phyloP scores from a whole-genome alignment of 2,113 vertebrate genomes.

The Caranx melampygus region DNA sequence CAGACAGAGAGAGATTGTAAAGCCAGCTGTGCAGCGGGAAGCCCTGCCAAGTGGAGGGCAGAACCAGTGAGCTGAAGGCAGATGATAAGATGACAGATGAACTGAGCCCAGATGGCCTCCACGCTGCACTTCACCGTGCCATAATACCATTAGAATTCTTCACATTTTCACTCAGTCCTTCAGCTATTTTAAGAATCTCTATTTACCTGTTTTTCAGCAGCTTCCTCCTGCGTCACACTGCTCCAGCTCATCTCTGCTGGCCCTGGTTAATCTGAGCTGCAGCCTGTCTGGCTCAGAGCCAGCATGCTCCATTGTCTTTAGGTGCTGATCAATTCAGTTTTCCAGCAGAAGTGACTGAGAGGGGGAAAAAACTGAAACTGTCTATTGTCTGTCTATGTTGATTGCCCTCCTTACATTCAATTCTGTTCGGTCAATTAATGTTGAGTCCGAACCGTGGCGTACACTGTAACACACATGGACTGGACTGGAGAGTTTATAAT shows the following conservation, averaged over 20 bases:
- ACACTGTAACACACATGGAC: constrained; percentile 18
- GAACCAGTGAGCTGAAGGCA: constrained; percentile 63
- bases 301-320: constrained; percentile 35
- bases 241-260: constrained; percentile 2
- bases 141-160: constrained; percentile 21
- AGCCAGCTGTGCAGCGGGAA: constrained; percentile 72
- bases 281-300: constrained; percentile 43
- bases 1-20: constrained; percentile 51
- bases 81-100: constrained; percentile 74
- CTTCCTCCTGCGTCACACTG: constrained; percentile 6
- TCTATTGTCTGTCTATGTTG: constrained; percentile 30
- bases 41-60: constrained; percentile 70
- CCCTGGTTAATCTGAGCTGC: constrained; percentile 9
- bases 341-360: constrained; percentile 7
- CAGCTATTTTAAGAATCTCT: constrained; percentile 22
- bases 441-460: constrained; percentile 19
- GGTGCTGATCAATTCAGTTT: constrained; percentile 46
- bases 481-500: neutral
- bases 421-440: constrained; percentile 36
- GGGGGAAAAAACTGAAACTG: constrained; percentile 17
- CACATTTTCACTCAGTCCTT: constrained; percentile 35
- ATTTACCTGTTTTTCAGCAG: constrained; percentile 43
- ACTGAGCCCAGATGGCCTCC: constrained; percentile 73
- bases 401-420: constrained; percentile 36
- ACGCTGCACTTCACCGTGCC: constrained; percentile 53